Conservation (phyloP, 2,888 invertebrate species). For the Alitta virens region DNA sequence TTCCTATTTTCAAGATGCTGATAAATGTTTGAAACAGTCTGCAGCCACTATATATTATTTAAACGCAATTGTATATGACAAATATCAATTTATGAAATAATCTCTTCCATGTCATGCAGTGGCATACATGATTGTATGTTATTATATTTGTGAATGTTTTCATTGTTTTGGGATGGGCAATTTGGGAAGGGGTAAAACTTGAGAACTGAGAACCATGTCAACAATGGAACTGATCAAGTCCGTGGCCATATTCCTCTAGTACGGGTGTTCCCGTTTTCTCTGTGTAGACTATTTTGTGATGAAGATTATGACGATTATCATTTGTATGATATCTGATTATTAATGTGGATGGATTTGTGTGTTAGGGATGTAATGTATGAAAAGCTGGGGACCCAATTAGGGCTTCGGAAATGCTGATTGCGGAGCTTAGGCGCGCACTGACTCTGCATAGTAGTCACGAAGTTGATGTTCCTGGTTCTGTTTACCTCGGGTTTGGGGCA, state of each 20-base stretch:
- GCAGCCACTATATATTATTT: conserved; percentile 2
- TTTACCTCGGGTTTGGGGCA: too few species aligned
- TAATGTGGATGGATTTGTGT: too few species aligned
- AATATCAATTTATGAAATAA: background rate
- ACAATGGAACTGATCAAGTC: conserved; percentile 9
- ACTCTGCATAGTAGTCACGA: background rate
- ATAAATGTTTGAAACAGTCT: background rate
- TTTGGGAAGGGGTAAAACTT: too few species aligned
- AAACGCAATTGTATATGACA: too few species aligned
- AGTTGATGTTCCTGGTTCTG: background rate
- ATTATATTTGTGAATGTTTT: conserved; percentile 9
- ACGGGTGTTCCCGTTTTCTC: conserved; percentile 8
- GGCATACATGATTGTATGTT: conserved; percentile 7
- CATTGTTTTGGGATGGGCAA: too few species aligned
- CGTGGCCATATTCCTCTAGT: conserved; percentile 8
- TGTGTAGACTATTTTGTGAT: conserved; percentile 9
- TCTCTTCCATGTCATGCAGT: conserved; percentile 17
- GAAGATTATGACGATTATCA: too few species aligned
- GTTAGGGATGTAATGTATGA: too few species aligned
- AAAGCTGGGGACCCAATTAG: too few species aligned
- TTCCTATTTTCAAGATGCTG: conserved; percentile 16
- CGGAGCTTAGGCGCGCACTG: background rate
- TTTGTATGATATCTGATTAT: too few species aligned
- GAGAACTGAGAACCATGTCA: conserved; percentile 13
- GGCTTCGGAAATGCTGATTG: too few species aligned